Evolutionary conservation across 2,888 invertebrate genomes (phyloP).

Genomic region (Melipona beecheii): DNA sequence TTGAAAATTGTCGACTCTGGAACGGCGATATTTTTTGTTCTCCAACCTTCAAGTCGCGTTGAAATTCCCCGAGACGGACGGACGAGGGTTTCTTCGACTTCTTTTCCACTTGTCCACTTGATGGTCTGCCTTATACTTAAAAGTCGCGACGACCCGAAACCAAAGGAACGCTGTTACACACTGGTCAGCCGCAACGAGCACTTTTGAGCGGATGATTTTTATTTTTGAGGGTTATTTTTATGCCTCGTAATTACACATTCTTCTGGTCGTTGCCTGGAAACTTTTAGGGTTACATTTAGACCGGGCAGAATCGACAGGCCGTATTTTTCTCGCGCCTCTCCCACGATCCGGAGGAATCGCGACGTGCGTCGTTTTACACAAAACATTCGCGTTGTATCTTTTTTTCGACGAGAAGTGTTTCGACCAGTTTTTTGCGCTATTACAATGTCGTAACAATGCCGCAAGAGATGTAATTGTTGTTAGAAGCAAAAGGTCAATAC

Average conservation of each 20-base stretch:
- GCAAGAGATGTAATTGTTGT: neutral
- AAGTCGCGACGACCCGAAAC: constrained; percentile 76
- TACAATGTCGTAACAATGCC: neutral
- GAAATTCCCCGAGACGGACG: constrained; percentile 52
- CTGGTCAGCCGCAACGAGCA: constrained; percentile 51
- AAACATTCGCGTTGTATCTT: constrained; percentile 5
- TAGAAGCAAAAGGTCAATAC: neutral
- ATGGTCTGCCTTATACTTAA: constrained; percentile 47
- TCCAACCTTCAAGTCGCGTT: constrained; percentile 51
- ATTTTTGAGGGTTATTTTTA: constrained; percentile 81
- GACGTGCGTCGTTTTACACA: constrained; percentile 8
- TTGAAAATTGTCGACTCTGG: constrained; percentile 45
- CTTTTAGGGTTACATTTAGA: constrained; percentile 79
- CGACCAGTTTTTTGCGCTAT: neutral
- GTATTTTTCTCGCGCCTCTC: constrained; percentile 70
- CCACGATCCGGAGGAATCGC: constrained; percentile 64
- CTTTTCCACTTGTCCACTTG: constrained; percentile 42
- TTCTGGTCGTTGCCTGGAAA: constrained; percentile 70
- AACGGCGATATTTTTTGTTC: constrained; percentile 2
- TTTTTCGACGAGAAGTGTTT: neutral
- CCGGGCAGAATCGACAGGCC: constrained; percentile 52
- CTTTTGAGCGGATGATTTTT: constrained; percentile 76
- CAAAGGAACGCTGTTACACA: constrained; percentile 34
- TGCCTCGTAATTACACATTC: constrained; percentile 84
- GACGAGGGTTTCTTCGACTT: constrained; percentile 47